These are phyloP conservation scores for Danionella dracula DNA, from an alignment of 2,797 vertebrate species.

Conservation along the genomic window DNA sequence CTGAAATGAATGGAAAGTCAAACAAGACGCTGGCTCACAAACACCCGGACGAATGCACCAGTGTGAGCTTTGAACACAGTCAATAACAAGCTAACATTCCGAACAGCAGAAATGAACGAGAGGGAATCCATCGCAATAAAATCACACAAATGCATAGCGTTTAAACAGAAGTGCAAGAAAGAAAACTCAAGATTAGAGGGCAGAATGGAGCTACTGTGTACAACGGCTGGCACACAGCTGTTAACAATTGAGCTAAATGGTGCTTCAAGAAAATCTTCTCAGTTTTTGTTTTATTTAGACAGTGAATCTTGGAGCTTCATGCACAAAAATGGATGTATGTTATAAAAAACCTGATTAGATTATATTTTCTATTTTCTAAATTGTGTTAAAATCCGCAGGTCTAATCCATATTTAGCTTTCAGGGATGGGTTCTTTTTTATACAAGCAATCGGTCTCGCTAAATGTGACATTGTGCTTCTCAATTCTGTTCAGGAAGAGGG, in stretches of 20 bases:
- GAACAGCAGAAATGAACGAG: conserved; percentile 27
- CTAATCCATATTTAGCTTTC: no score
- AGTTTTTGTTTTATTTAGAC: no score
- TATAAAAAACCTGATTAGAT: no score
- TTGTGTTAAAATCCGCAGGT: no score
- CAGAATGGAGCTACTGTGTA: not conserved
- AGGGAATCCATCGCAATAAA: not conserved
- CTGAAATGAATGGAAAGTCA: conserved; percentile 3
- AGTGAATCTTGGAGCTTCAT: no score
- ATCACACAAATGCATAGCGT: not conserved
- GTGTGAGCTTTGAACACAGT: not conserved
- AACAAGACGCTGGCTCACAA: not conserved
- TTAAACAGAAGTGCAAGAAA: conserved; percentile 7
- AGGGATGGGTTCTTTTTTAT: no score
- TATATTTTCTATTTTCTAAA: no score
- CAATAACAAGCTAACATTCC: not conserved
- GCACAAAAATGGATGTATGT: no score
- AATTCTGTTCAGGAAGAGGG: no score
- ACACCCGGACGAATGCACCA: not conserved
- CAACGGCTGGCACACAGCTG: conserved; percentile 13
- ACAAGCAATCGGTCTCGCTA: no score
- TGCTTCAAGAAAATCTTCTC: no score
- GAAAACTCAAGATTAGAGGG: not conserved
- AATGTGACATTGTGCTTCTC: no score
- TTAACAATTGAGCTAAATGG: not conserved